Conservation (phyloP, 2,888 invertebrate genomes). For the Apotomis betuletana region DNA sequence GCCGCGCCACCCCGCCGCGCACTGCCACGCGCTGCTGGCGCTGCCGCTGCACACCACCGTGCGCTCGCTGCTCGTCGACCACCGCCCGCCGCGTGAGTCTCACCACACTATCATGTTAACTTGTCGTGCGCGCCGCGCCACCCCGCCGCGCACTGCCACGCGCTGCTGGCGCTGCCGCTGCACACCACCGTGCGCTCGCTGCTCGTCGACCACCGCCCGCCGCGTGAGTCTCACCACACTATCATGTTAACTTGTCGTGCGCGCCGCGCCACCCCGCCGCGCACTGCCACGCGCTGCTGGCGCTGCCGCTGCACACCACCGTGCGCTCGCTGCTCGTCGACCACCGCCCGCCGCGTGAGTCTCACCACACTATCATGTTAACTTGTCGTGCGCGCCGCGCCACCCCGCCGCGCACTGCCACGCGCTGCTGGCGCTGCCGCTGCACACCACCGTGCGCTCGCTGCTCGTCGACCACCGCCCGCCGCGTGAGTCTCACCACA, state of each 20-base stretch:
- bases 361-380: constrained; percentile 20
- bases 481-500: constrained; percentile 54
- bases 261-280: constrained; percentile 84
- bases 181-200: constrained; percentile 90
- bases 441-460: constrained; percentile 89
- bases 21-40: constrained; percentile 85
- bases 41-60: constrained; percentile 21
- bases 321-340: constrained; percentile 10
- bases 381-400: constrained; percentile 42
- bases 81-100: constrained; percentile 39
- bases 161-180: constrained; percentile 88
- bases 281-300: constrained; percentile 85
- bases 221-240: constrained; percentile 52
- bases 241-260: not conserved
- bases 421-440: constrained; percentile 88
- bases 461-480: constrained; percentile 85
- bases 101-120: constrained; percentile 21
- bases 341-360: constrained; percentile 40
- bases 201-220: constrained; percentile 82
- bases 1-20: constrained; percentile 85
- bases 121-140: constrained; percentile 42
- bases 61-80: constrained; percentile 11
- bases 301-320: constrained; percentile 40
- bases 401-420: constrained; percentile 86
- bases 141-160: constrained; percentile 87